Conservation (phyloP, 2,888 invertebrate species). For the Mactromeris polynyma region DNA sequence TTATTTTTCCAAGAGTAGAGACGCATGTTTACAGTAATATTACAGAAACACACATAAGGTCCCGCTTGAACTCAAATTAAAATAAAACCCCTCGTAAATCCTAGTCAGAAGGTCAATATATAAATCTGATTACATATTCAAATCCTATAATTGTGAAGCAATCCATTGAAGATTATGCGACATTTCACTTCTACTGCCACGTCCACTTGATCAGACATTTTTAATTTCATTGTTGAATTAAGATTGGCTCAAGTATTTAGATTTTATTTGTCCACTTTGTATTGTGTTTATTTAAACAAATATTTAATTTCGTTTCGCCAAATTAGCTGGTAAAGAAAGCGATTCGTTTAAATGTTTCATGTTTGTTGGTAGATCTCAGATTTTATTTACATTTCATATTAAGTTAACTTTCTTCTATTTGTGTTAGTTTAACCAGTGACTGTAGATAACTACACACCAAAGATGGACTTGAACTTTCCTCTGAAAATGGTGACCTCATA, state of each 20-base stretch:
- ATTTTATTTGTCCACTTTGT: constrained; percentile 37
- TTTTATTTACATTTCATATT: constrained; percentile 22
- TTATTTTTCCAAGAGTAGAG: background rate
- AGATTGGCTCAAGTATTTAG: constrained; percentile 17
- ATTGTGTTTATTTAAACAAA: constrained; percentile 30
- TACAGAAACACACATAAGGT: background rate
- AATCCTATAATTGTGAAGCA: constrained; percentile 12
- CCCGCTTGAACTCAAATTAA: background rate
- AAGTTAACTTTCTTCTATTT: background rate
- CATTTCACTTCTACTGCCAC: background rate
- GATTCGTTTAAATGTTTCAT: constrained; percentile 20
- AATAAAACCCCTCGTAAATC: background rate
- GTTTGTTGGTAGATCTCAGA: constrained; percentile 22
- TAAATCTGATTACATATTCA: background rate
- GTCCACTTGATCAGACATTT: constrained; percentile 13
- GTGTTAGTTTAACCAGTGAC: background rate
- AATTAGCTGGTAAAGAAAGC: constrained; percentile 27
- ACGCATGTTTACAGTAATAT: background rate
- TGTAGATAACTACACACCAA: background rate
- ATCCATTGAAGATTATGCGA: background rate
- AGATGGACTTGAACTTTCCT: background rate
- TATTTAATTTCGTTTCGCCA: constrained; percentile 5
- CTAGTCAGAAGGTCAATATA: background rate
- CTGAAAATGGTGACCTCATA: background rate
- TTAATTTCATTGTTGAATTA: constrained; percentile 26